These are phyloP conservation scores for Idris sp. DNA, from an alignment of 1,140 invertebrate species.

Conservation along the genomic window DNA sequence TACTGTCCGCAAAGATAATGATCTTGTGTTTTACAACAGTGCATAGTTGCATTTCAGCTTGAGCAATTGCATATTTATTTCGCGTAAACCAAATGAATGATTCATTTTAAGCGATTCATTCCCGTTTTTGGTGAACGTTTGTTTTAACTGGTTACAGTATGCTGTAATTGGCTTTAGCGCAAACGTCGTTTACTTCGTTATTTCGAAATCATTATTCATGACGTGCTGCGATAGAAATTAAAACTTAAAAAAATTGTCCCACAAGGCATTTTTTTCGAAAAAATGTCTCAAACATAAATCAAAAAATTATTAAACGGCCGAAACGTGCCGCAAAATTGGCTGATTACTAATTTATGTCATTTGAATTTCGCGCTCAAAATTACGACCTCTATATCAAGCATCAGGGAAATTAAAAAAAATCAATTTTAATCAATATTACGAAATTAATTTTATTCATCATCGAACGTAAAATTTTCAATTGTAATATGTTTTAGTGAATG, in stretches of 20 bases:
- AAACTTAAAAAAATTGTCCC: constrained; percentile 10
- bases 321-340: too few relatives aligned
- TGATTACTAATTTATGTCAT: too few relatives aligned
- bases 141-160: constrained; percentile 20
- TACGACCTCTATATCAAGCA: too few relatives aligned
- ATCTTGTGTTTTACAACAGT: neutral
- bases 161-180: constrained; percentile 31
- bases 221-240: constrained; percentile 2
- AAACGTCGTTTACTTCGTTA: constrained; percentile 15
- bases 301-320: neutral
- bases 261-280: too few relatives aligned
- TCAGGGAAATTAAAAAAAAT: too few relatives aligned
- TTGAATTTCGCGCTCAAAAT: too few relatives aligned
- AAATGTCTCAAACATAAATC: neutral
- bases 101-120: constrained; percentile 26
- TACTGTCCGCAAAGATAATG: neutral
- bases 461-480: too few relatives aligned
- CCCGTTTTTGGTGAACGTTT: constrained; percentile 27
- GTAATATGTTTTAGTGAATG: constrained; percentile 9
- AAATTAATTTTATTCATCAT: too few relatives aligned
- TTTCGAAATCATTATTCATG: constrained; percentile 35
- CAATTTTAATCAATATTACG: too few relatives aligned
- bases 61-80: constrained; percentile 34
- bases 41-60: constrained; percentile 2
- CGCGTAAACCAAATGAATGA: constrained; percentile 33